Evolutionary conservation across 2,113 vertebrate species (phyloP), one percentile per base, ranked within the genome.

Genomic region (Scophthalmus maximus): DNA sequence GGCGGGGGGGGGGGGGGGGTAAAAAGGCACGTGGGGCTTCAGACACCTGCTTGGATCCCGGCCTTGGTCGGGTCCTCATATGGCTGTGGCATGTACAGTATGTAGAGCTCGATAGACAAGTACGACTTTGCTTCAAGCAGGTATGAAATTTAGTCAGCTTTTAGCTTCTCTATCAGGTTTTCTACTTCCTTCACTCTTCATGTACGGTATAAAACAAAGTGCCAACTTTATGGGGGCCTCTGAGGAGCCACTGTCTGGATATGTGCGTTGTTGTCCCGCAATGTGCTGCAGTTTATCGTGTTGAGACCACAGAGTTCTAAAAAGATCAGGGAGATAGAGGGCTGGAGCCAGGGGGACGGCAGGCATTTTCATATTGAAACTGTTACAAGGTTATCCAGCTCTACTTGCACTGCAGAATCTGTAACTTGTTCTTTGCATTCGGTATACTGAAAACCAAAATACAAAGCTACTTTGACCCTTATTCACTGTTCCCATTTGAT

Each of bases 21-120:
- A 25, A 55, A 52, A 23, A 25, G 5, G 2, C 25, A 42, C 8
- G 18, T 8, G 58, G 61, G 63, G 22, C 51, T 67, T 65, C 61
- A 87, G 69, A 87, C 92, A 91, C 83, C 90, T 92, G 90, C 78
- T 77, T 55, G 25, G 68, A 59, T 77, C 72, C 56, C 74, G 66
- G 66, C 74, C 50, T 76, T 61, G 51, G 36, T 18, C 29, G 27
- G 44, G 55, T 59, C 40, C 14, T 58, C 26, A 49, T 60, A 74
- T 30, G 34, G 61, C 63, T 62, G 44, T n/a, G n/a, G n/a, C n/a
- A n/a, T n/a, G n/a, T n/a, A n/a, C n/a, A n/a, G n/a, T n/a, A n/a
- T n/a, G n/a, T n/a, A n/a, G n/a, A n/a, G n/a, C n/a, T n/a, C n/a
- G n/a, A n/a, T n/a, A n/a, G n/a, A n/a, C n/a, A n/a, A n/a, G n/a